Evolutionary conservation across 2,888 invertebrate genomes (phyloP).

Genomic region (Eristalis pertinax): DNA sequence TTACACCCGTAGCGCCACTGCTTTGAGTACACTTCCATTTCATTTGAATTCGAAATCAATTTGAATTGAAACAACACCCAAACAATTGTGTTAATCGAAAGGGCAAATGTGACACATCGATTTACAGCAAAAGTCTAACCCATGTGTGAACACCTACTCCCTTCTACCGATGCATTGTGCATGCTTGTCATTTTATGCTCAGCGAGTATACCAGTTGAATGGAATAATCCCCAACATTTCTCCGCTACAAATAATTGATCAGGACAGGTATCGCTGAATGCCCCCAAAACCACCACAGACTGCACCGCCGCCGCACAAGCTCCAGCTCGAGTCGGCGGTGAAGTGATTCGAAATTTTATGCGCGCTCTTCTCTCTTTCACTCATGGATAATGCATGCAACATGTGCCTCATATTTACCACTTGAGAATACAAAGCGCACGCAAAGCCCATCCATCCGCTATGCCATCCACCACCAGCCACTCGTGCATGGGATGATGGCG

Average conservation of each 20-base stretch:
- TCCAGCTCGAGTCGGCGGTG: not conserved
- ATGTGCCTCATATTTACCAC: slow-evolving; percentile 59
- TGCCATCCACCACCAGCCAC: not conserved
- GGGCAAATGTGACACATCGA: not conserved
- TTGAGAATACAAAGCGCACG: slow-evolving; percentile 45
- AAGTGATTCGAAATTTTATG: slow-evolving; percentile 17
- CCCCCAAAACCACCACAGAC: not conserved
- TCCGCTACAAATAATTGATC: slow-evolving; percentile 28
- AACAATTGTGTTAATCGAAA: not conserved
- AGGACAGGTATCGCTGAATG: not conserved
- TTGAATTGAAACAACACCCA: not conserved
- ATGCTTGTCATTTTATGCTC: not conserved
- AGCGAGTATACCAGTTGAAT: slow-evolving; percentile 6
- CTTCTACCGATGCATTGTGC: not conserved
- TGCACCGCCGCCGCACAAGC: not conserved
- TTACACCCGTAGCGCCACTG: not conserved
- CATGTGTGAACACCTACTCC: too few relatives aligned
- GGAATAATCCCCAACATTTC: slow-evolving; percentile 7
- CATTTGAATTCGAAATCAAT: not conserved
- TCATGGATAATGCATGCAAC: slow-evolving; percentile 62
- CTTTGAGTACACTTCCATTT: not conserved
- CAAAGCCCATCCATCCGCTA: slow-evolving; percentile 20
- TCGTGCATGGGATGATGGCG: slow-evolving; percentile 5
- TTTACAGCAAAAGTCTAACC: not conserved
- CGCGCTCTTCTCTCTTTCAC: not conserved